Base-by-base conservation (phyloP, 2,888 invertebrate genomes). In the Arctia plantaginis region DNA sequence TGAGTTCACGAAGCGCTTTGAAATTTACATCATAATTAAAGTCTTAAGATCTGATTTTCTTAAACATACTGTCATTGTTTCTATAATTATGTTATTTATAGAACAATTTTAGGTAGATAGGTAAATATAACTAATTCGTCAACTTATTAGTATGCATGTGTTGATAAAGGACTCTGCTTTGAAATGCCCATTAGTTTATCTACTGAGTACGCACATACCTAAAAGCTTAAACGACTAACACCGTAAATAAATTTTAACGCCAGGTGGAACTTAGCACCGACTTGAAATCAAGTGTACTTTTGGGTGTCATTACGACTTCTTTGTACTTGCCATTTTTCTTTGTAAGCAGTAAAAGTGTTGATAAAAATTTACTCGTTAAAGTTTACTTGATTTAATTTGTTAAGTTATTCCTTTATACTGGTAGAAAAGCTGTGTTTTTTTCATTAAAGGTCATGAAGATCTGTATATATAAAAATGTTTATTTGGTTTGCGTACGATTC, bases 231-330 rank as follows among this genome's bases (percentile, higher is more conserved):
- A 68, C 77, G 33, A 75, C 80, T 77, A 81, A 83, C 74, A 80
- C 77, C 77, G 55, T 69, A 71, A 84, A 82, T 84, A 82, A 84
- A 84, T 84, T 74, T 73, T 79, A 64, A 79, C 80, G 80, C 66
- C 85, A 85, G 85, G 84, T 85, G 84, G 76, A 76, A 70, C 74
- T 80, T 80, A 85, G 76, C 71, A 69, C 82, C 75, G 73, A 73
- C 82, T 80, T 80, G 78, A 80, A 77, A 77, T 77, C 76, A 82
- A 82, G 80, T 76, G 74, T 78, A 82, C 85, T 82, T 82, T 84
- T 77, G 83, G 83, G 83, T 71, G 69, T 64, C 77, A 76, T 84
- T 81, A 84, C 79, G 84, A 83, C 83, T 78, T 79, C 77, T 81
- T 81, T 75, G 75, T 81, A 84, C 82, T 78, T 77, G 13, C 47